These are phyloP conservation scores for Ceriagrion tenellum DNA, from an alignment of 2,888 invertebrate species.

Conservation along the genomic window DNA sequence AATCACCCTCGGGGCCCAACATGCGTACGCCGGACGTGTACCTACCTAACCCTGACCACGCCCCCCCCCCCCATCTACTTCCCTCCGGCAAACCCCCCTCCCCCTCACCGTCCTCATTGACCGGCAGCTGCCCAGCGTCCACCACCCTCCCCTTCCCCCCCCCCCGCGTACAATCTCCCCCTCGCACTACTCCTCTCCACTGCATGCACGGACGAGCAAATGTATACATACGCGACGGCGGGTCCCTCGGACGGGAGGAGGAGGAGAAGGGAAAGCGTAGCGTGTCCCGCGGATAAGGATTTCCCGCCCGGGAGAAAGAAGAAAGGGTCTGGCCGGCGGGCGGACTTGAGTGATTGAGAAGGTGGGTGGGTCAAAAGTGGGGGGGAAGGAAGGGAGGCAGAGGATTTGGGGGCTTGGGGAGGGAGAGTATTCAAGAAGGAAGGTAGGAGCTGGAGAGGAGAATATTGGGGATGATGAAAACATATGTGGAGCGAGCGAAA, in stretches of 20 bases:
- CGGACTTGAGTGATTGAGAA: not conserved
- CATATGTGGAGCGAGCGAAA: not conserved
- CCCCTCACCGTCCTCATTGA: not conserved
- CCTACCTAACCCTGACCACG: not conserved
- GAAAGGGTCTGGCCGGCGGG: not conserved
- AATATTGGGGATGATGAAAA: not conserved
- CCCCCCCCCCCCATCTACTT: not conserved
- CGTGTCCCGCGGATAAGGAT: constrained; percentile 24
- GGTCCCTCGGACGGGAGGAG: no score
- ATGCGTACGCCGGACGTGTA: not conserved
- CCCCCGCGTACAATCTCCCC: not conserved
- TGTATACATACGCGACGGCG: not conserved
- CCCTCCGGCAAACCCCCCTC: not conserved
- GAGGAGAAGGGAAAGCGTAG: no score
- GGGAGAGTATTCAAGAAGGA: not conserved
- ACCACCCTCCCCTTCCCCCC: not conserved
- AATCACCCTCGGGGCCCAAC: not conserved
- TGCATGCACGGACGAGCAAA: not conserved
- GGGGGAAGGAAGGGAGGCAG: not conserved
- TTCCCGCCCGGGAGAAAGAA: not conserved
- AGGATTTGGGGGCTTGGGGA: not conserved
- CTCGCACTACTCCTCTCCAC: not conserved
- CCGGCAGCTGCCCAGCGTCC: constrained; percentile 51
- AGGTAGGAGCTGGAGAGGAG: not conserved
- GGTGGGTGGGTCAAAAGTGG: not conserved